Base-by-base conservation (phyloP, 2,113 vertebrate genomes). In the Corythornis madagascariensis region DNA sequence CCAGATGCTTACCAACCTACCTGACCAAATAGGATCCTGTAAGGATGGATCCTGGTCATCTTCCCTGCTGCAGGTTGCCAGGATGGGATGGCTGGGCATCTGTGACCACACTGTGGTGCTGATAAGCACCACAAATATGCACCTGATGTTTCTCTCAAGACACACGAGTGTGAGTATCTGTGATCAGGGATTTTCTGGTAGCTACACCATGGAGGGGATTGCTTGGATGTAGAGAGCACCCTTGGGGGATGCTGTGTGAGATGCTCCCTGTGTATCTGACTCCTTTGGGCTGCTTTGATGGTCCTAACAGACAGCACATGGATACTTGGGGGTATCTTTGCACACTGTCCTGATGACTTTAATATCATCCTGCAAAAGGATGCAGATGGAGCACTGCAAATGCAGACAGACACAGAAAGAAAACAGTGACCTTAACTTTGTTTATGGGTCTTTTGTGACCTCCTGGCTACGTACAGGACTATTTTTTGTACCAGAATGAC, bases 1-100 rank as follows among this genome's bases (percentile, higher is more conserved):
- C 71, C 85, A 93, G 88, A 91, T 88, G 85, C 75, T 75, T 89
- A 55, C 75, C 89, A 70, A 88, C 64, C 79, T 73, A n/a, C 28
- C 67, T 55, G 78, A 82, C 78, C 78, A 38, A 28, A 43, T 31
- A 61, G 63, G 67, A 69, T 42, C 63, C 81, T 42, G 21, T 75
- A 72, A 79, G 42, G 55, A 82, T 1, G 5, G 38, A 65, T 77
- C 64, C 29, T 67, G 48, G 81, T 64, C 66, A 69, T 19, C 26
- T 86, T 5, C 53, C n/a, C 56, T 26, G 50, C 57, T 12, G 13
- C 28, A 55, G 63, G 33, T 61, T 79, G 75, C 79, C 67, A 52
- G 63, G 80, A 26, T 26, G 77, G 40, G 35, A 9, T 28, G 19
- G 18, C 45, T 45, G 50, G 47, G 35, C 22, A 21, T 8, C 71